Evolutionary conservation across 2,888 invertebrate genomes (phyloP).

Genomic region (Neoitamus cyanurus): DNA sequence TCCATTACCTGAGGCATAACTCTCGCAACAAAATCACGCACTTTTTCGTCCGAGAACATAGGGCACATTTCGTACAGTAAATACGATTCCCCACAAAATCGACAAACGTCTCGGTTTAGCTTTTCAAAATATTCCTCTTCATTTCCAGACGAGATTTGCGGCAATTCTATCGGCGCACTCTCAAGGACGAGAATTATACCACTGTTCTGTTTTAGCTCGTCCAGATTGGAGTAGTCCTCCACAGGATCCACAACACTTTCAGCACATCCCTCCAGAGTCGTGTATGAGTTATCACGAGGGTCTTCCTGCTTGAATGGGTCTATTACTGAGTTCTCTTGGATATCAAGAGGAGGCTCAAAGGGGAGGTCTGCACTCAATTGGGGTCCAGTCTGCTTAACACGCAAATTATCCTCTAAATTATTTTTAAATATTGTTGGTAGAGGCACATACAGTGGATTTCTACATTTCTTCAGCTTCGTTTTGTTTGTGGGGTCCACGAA

Average conservation of each 20-base stretch:
- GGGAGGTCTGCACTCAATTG: neutral
- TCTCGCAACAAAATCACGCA: neutral
- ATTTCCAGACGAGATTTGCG: neutral
- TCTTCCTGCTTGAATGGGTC: neutral
- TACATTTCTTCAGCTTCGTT: constrained; percentile 49
- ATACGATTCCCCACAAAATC: constrained; percentile 39
- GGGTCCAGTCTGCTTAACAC: neutral
- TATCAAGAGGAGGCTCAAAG: neutral
- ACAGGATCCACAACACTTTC: neutral
- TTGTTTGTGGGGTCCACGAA: constrained; percentile 49
- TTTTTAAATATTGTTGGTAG: constrained; percentile 52
- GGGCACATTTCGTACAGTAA: constrained; percentile 12
- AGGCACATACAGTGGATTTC: constrained; percentile 46
- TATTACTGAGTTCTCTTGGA: neutral
- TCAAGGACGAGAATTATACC: neutral
- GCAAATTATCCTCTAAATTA: constrained; percentile 44
- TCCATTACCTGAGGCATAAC: neutral
- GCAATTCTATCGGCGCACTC: neutral
- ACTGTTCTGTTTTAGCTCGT: neutral
- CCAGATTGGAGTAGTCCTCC: neutral
- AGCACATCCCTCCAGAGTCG: neutral
- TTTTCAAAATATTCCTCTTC: neutral
- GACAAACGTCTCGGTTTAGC: neutral
- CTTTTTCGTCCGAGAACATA: constrained; percentile 35
- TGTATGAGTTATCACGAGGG: neutral